These are phyloP conservation scores for Spheniscus humboldti DNA, from an alignment of 2,797 vertebrate genomes.

Conservation along the genomic window DNA sequence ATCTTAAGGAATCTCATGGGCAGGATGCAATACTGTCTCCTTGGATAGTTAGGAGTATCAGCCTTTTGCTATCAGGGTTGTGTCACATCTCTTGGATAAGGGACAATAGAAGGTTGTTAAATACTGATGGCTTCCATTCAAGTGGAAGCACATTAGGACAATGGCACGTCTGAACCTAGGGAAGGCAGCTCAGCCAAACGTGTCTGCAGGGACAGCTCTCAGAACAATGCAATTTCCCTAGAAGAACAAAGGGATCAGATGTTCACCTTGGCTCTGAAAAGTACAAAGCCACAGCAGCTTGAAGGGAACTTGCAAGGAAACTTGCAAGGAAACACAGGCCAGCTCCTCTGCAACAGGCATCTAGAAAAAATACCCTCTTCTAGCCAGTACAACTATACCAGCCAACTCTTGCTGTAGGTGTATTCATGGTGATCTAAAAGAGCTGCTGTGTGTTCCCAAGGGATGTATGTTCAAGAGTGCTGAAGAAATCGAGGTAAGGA, in stretches of 20 bases:
- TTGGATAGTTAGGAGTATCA: background rate
- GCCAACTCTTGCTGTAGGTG: background rate
- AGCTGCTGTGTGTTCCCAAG: background rate
- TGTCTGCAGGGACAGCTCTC: conserved; percentile 22
- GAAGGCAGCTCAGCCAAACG: conserved; percentile 41
- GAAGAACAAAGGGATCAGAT: conserved; percentile 28
- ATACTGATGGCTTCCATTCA: conserved; percentile 21
- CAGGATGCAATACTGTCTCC: background rate
- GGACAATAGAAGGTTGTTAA: background rate
- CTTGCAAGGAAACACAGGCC: background rate
- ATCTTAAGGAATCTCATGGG: background rate
- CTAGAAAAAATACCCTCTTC: background rate
- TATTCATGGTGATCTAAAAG: background rate
- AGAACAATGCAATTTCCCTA: conserved; percentile 50
- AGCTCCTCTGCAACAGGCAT: background rate
- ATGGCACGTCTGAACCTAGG: background rate
- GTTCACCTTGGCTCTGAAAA: background rate
- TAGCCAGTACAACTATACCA: background rate
- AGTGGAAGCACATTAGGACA: conserved; percentile 15
- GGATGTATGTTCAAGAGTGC: background rate
- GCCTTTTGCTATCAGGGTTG: background rate
- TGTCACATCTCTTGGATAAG: background rate
- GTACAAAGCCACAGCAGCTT: background rate
- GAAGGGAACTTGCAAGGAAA: background rate
- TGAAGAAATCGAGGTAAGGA: background rate